Evolutionary conservation across 2,113 vertebrate species (phyloP).

Genomic region (Formicarius rufipectus): DNA sequence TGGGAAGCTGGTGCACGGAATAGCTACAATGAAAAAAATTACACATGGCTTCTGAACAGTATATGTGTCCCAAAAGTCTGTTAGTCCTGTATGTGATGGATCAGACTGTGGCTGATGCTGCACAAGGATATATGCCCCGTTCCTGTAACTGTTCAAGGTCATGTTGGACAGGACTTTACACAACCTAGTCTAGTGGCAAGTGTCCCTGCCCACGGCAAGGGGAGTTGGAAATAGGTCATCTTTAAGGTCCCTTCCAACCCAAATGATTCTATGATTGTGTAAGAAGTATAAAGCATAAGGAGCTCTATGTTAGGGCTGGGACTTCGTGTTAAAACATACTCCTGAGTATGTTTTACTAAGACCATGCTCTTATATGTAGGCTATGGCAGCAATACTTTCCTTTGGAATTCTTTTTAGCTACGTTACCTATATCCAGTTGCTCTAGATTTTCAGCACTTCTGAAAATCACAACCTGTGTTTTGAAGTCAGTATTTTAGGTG

Average conservation of each 20-base stretch:
- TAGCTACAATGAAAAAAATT: background rate
- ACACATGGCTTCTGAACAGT: background rate
- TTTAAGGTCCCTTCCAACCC: background rate
- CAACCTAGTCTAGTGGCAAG: background rate
- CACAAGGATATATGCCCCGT: background rate
- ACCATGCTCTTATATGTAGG: background rate
- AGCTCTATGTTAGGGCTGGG: background rate
- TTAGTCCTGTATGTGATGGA: background rate
- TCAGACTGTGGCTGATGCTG: background rate
- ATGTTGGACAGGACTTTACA: background rate
- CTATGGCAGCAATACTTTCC: background rate
- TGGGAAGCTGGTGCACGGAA: background rate
- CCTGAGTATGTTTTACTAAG: background rate
- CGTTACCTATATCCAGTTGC: background rate
- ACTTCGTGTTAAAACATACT: background rate
- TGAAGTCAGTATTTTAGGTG: background rate
- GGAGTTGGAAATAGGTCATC: background rate
- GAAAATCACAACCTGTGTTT: background rate
- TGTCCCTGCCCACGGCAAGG: background rate
- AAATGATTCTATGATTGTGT: background rate
- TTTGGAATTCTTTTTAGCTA: background rate
- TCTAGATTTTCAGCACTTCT: background rate
- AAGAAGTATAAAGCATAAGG: background rate
- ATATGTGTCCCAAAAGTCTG: background rate
- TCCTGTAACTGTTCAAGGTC: background rate